Evolutionary conservation across 2,113 vertebrate species (phyloP).

Genomic region (Manacus vitellinus): DNA sequence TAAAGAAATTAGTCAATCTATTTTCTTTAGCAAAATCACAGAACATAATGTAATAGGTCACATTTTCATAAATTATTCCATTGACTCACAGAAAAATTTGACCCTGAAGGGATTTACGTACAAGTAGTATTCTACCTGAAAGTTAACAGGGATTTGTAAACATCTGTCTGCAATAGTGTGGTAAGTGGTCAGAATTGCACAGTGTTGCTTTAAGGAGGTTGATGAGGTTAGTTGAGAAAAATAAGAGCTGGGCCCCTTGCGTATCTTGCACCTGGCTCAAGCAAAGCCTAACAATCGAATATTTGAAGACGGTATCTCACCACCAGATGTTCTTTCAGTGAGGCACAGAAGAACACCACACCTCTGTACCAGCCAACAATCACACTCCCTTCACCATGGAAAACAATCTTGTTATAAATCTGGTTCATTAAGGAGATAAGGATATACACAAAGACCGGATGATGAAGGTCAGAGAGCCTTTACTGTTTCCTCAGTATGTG

Average conservation of each 20-base stretch:
- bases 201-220: neutral
- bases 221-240: neutral
- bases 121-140: neutral
- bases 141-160: neutral
- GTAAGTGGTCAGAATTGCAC: neutral
- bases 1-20: neutral
- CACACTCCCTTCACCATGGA: neutral
- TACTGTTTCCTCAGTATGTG: neutral
- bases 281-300: neutral
- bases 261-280: neutral
- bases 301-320: neutral
- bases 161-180: neutral
- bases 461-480: neutral
- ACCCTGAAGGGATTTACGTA: neutral
- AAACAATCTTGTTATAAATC: neutral
- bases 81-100: neutral
- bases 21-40: neutral
- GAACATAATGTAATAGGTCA: neutral
- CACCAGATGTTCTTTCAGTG: neutral
- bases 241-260: neutral
- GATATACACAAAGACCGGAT: fast-evolving
- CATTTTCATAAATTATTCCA: neutral
- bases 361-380: neutral
- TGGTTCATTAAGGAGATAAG: neutral
- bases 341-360: neutral